Evolutionary conservation across 2,797 vertebrate genomes (phyloP), one percentile per base, ranked within the genome.

Genomic region (Pseudocheirus occidentalis): DNA sequence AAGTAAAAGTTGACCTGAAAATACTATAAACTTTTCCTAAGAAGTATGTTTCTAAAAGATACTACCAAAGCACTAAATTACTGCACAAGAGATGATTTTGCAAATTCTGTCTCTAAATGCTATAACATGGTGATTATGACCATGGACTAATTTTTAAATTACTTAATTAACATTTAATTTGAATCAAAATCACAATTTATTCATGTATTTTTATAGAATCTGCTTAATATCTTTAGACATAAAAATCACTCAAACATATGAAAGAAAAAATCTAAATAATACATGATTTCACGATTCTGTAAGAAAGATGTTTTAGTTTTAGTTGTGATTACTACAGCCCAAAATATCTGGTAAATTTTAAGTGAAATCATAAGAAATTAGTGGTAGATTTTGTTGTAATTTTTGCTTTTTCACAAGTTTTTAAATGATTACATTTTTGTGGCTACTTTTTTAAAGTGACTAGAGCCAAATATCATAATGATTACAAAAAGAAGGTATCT

Each of bases 331-430:
- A 97, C 96, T 97, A 54, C 53, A 94, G 95, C 91, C 92, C 94
- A 59, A 95, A 98, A 96, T 97, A 97, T 97, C 95, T 98, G 98
- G 91, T 96, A 96, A 97, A 98, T 97, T 97, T 96, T 97, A 95
- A 96, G 97, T 97, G 95, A 94, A 81, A 96, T 97, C 97, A 96
- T 98, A 96, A 97, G 97, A 95, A 97, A 97, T 96, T 94, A 96
- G 90, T 96, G 50, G 16, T 95, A 97, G 96, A 94, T 95, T 66
- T 95, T 94, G 90, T 94, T 95, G n/a, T 94, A 95, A 91, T 90
- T 94, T 59, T 97, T 95, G 95, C 95, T 98, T 96, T 62, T 97
- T 97, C 95, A 97, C 95, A 89, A 96, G 34, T 97, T 98, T 95
- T 96, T 96, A 97, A 95, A 97, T 87, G 95, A 95, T 97, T 96